phyloP scores from a whole-genome alignment of 2,797 vertebrate species.

The Zalophus californianus region DNA sequence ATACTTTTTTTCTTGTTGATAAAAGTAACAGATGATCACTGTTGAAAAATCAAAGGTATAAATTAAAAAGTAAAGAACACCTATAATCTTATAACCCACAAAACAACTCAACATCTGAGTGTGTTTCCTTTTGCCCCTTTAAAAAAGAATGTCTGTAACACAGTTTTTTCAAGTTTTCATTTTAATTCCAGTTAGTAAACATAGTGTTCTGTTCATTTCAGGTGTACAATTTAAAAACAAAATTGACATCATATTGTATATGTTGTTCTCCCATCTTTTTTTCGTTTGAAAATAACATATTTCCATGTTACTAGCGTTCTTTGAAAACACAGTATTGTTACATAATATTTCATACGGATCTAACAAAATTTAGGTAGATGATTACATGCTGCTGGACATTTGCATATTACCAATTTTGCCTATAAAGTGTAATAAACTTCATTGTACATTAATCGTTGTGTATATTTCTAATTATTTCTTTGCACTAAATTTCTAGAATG shows the following conservation, averaged over 20 bases:
- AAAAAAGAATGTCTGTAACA: not conserved
- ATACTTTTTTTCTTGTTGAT: not conserved
- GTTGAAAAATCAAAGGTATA: constrained; percentile 6
- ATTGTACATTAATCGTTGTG: not conserved
- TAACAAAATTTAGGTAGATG: not conserved
- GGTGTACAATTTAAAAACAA: not conserved
- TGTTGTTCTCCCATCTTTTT: not conserved
- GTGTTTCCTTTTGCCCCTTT: not conserved
- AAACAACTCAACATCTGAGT: not conserved
- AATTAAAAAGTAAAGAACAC: not conserved
- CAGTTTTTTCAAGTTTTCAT: not conserved
- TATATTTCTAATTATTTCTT: not conserved
- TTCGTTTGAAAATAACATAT: constrained; percentile 14
- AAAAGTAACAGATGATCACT: not conserved
- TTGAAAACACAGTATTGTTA: constrained; percentile 32
- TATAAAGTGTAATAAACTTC: not conserved
- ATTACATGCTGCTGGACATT: not conserved
- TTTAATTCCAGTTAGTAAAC: not conserved
- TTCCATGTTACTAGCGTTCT: not conserved
- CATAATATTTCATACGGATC: not conserved
- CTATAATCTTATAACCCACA: not conserved
- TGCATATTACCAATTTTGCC: not conserved
- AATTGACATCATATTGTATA: not conserved
- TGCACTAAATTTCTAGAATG: not conserved
- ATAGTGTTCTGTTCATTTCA: not conserved